Percentiles rank a stretch among this genome's conserved stretches.
Evolutionary conservation across 2,888 invertebrate genomes (phyloP).

Genomic region (Xestia xanthographa): DNA sequence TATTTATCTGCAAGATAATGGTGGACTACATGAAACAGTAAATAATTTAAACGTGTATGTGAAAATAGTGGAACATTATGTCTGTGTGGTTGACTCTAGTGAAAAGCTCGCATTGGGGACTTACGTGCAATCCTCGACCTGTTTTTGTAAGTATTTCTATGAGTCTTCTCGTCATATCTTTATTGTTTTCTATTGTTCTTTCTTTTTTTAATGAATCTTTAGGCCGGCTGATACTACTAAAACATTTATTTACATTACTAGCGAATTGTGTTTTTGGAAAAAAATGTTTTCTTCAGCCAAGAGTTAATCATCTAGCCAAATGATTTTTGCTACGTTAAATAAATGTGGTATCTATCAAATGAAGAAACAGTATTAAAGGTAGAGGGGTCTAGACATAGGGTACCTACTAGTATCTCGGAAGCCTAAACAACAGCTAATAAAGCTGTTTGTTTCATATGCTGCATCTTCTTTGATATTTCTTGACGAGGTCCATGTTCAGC

Average conservation of each 20-base stretch:
- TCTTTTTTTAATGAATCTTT: no score
- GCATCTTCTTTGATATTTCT: background rate
- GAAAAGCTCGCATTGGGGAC: slow-evolving; percentile 88
- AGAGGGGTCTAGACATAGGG: background rate
- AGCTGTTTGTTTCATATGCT: no score
- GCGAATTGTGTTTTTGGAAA: background rate
- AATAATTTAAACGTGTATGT: slow-evolving; percentile 19
- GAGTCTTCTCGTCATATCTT: background rate
- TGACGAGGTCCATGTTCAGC: no score
- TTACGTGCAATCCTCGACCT: slow-evolving; percentile 84
- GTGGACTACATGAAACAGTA: slow-evolving; percentile 32
- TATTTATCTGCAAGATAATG: slow-evolving; percentile 38
- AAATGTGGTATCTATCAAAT: background rate
- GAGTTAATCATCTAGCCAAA: no score
- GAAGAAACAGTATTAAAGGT: background rate
- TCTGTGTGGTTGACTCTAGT: slow-evolving; percentile 91
- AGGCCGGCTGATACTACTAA: background rate
- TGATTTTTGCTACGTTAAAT: background rate
- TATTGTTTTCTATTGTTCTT: no score
- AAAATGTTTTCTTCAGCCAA: background rate
- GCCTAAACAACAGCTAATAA: no score
- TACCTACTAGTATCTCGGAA: background rate
- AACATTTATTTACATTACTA: background rate
- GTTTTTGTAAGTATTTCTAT: slow-evolving; percentile 81
- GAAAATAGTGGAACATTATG: slow-evolving; percentile 78